Percentiles rank a stretch among this genome's conserved stretches.
Conservation (phyloP, 2,113 vertebrate species). For the Callorhinus ursinus region DNA sequence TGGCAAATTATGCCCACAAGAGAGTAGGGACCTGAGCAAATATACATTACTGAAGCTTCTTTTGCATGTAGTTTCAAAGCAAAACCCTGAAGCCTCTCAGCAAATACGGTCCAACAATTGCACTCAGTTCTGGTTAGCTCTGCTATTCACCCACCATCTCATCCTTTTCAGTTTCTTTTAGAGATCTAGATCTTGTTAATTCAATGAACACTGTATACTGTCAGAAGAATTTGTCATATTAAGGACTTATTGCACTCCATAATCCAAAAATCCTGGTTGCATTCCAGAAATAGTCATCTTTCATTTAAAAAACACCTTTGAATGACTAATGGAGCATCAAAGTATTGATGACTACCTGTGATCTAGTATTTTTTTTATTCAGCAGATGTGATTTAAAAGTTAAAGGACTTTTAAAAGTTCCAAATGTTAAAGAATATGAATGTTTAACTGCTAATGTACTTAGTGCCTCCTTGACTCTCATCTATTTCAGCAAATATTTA, state of each 20-base stretch:
- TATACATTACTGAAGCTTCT: neutral
- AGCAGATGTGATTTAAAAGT: neutral
- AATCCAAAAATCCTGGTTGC: neutral
- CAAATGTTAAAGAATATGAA: neutral
- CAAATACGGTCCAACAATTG: neutral
- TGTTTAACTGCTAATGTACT: neutral
- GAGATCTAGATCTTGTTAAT: neutral
- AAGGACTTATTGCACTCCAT: neutral
- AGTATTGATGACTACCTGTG: neutral
- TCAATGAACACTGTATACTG: neutral
- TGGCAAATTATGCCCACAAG: neutral
- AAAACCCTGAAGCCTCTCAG: neutral
- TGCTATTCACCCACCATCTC: neutral
- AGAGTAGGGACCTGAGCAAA: neutral
- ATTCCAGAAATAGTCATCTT: neutral
- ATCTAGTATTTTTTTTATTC: neutral
- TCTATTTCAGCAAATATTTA: constrained; percentile 11
- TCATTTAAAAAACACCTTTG: neutral
- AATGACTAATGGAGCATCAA: neutral
- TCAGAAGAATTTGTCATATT: neutral
- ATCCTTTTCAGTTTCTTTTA: neutral
- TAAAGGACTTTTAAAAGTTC: constrained; percentile 27
- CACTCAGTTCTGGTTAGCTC: neutral
- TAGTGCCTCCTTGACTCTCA: neutral
- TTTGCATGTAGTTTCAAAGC: neutral